Percentiles rank a stretch among this genome's conserved stretches.
These are phyloP conservation scores for Ypsolopha sequella DNA, from an alignment of 2,888 invertebrate genomes.

Conservation along the genomic window DNA sequence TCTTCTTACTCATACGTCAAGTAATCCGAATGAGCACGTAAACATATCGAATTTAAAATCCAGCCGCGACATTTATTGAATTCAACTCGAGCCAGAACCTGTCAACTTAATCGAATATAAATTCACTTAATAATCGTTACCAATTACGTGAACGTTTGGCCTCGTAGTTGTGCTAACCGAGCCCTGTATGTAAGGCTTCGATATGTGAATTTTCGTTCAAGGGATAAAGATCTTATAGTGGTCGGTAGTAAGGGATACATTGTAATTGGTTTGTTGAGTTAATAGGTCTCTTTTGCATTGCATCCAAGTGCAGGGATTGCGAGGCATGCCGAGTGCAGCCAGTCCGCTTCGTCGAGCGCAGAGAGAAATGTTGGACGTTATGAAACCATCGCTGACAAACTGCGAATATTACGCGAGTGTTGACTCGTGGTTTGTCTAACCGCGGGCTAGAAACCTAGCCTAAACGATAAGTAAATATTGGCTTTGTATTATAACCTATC, in stretches of 20 bases:
- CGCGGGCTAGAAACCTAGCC: neutral
- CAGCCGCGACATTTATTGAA: conserved; percentile 31
- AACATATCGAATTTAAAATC: conserved; percentile 41
- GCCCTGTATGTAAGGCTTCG: conserved; percentile 24
- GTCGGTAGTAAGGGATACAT: conserved; percentile 42
- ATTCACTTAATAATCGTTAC: conserved; percentile 60
- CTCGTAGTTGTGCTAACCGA: conserved; percentile 23
- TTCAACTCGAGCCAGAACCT: conserved; percentile 43
- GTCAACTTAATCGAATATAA: conserved; percentile 58
- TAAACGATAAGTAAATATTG: neutral
- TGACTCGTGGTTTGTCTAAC: neutral
- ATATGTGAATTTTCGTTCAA: conserved; percentile 27
- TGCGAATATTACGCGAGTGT: conserved; percentile 16
- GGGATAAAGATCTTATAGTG: conserved; percentile 52
- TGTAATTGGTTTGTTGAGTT: conserved; percentile 25
- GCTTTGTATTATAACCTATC: neutral
- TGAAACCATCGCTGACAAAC: conserved; percentile 46
- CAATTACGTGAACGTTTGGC: conserved; percentile 58
- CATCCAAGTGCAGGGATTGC: conserved; percentile 14
- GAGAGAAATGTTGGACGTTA: conserved; percentile 42
- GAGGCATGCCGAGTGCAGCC: conserved; percentile 25
- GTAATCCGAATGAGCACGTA: conserved; percentile 25
- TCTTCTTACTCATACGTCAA: conserved; percentile 1
- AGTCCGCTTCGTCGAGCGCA: conserved; percentile 26
- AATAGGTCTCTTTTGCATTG: conserved; percentile 2